phyloP scores from a whole-genome alignment of 2,113 vertebrate genomes.

The Argyrosomus japonicus region DNA sequence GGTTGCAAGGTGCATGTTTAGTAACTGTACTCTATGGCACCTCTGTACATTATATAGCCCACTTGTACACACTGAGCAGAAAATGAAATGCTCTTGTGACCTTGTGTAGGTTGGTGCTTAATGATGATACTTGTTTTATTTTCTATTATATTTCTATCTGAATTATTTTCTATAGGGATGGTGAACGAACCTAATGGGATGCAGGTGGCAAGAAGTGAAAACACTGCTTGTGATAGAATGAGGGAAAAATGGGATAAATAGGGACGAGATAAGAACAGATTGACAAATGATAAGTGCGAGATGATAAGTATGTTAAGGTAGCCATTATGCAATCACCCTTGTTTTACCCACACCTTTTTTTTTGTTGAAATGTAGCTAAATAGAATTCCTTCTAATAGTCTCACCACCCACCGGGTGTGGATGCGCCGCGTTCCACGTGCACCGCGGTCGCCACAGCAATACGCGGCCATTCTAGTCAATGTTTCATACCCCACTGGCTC shows the following conservation, averaged over 20 bases:
- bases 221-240: background rate
- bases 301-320: background rate
- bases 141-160: no score
- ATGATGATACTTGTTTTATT: conserved; percentile 1
- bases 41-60: background rate
- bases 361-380: background rate
- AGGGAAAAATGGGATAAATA: background rate
- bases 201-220: background rate
- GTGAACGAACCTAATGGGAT: background rate
- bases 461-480: no score
- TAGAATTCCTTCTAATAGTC: no score
- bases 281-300: background rate
- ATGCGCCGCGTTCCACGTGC: no score
- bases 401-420: no score
- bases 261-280: background rate
- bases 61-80: background rate
- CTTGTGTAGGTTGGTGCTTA: conserved; percentile 21
- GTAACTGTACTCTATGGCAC: background rate
- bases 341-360: background rate
- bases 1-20: background rate
- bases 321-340: background rate
- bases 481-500: no score
- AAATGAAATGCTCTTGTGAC: conserved; percentile 24
- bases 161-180: background rate
- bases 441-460: no score